Percentiles rank a stretch among this genome's conserved stretches.
Evolutionary conservation across 2,113 vertebrate species (phyloP).

Genomic region (Amazona guildingii): DNA sequence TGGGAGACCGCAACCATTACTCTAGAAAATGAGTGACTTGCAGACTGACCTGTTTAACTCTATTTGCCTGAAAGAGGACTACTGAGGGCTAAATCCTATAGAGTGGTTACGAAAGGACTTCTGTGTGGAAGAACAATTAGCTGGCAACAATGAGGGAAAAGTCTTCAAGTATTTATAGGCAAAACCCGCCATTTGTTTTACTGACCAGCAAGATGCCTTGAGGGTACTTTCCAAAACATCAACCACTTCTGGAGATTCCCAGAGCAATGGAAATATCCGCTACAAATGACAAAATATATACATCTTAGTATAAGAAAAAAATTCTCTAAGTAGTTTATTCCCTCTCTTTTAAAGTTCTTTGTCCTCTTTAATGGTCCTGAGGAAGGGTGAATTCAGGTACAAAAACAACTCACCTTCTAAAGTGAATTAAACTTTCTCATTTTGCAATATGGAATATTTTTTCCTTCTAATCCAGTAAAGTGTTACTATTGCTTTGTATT

Average conservation of each 20-base stretch:
- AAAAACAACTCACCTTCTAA: not conserved
- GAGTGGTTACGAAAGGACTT: not conserved
- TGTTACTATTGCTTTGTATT: rapidly evolving
- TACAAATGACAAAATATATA: not conserved
- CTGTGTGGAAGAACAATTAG: not conserved
- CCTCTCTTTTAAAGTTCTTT: not conserved
- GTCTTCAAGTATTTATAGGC: not conserved
- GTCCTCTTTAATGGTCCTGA: not conserved
- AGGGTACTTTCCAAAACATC: not conserved
- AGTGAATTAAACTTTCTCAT: not conserved
- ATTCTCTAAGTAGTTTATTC: not conserved
- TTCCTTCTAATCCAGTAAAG: not conserved
- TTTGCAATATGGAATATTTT: not conserved
- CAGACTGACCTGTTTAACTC: not conserved
- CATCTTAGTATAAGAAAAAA: not conserved
- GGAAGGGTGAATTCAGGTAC: not conserved
- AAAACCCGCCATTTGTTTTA: not conserved
- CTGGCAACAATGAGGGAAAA: not conserved
- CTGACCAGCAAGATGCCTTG: not conserved
- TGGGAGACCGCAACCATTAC: not conserved
- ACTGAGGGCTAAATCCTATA: not conserved
- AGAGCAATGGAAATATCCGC: not conserved
- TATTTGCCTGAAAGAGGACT: not conserved
- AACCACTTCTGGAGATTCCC: not conserved
- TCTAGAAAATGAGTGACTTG: not conserved